Evolutionary conservation across 2,113 vertebrate genomes (phyloP), one percentile per base, ranked within the genome.

Genomic region (Fregetta grallaria): DNA sequence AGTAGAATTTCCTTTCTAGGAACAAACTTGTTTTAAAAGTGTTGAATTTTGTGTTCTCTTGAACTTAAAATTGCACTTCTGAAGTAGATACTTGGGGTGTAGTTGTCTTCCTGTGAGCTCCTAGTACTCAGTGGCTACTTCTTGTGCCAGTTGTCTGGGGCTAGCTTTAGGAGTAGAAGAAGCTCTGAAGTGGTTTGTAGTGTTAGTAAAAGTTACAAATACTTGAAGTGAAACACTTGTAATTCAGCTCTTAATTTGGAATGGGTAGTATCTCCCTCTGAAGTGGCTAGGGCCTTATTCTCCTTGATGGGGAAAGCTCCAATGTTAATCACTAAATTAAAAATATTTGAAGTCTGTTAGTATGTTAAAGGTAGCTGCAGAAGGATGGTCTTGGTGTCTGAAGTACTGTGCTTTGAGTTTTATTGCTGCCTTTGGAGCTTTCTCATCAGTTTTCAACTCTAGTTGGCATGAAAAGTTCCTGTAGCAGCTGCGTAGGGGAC

Each of bases 401-500:
- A 75, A 55, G 23, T 63, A 38, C n/a, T 34, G 9, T 59, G 15
- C 29, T 76, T 83, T 68, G 47, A 65, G 17, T 36, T 79, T 88
- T 47, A 59, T 13, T 91, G 30, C 18, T 77, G 30, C 16, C 7
- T 77, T 76, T 75, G 23, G 61, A 78, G 26, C 42, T 8, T 78
- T 50, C 61, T 71, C 7, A 32, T 34, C 13, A 23, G 7, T 63
- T 82, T 87, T 88, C 25, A 27, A 0, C 30, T 72, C 2, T 8
- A n/a, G 38, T 18, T 87, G 40, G 12, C 23, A 5, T 36, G 23
- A 80, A 20, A 63, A 15, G 7, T 75, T 86, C 29, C 36, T 72
- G 34, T 72, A 59, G 52, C 20, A 85, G 38, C 56, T 90, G 26
- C 0, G 0, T 8, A 11, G 45, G 20, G 26, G 4, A 2, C 7